These are phyloP conservation scores for Megastigmus dorsalis DNA, from an alignment of 2,888 invertebrate genomes.

Conservation along the genomic window DNA sequence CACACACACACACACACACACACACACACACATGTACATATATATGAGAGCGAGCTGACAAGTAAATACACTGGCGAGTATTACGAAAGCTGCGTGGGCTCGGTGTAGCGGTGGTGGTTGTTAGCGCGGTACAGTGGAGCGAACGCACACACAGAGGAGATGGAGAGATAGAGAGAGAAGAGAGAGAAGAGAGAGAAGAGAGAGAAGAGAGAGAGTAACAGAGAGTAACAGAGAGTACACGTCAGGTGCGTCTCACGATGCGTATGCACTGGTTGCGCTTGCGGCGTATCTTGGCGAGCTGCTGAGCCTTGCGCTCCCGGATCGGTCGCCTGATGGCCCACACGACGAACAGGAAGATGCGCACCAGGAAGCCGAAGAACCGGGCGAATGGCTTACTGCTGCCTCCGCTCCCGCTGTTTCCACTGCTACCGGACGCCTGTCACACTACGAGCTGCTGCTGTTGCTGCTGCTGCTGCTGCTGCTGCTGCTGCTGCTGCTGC, in stretches of 20 bases:
- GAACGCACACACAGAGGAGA: too few relatives aligned
- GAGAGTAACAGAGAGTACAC: neutral
- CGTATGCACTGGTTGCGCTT: conserved; percentile 45
- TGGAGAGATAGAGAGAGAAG: too few relatives aligned
- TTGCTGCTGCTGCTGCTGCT: conserved; percentile 16
- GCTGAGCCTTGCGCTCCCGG: conserved; percentile 41
- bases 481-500: neutral
- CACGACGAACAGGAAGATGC: conserved; percentile 31
- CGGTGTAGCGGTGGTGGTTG: too few relatives aligned
- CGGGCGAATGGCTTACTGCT: conserved; percentile 34
- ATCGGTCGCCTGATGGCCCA: conserved; percentile 45
- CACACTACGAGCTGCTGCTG: neutral
- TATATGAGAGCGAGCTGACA: too few relatives aligned
- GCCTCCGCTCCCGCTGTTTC: neutral
- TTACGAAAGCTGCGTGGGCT: neutral
- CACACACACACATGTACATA: too few relatives aligned
- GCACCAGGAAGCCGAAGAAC: conserved; percentile 34
- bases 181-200: too few relatives aligned
- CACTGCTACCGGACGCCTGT: too few relatives aligned
- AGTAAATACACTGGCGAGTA: too few relatives aligned
- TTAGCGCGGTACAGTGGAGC: too few relatives aligned
- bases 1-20: too few relatives aligned
- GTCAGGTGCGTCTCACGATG: conserved; percentile 27
- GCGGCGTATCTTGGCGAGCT: conserved; percentile 33
- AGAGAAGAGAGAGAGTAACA: too few relatives aligned